Percentiles rank a stretch among this genome's conserved stretches.
Evolutionary conservation across 2,888 invertebrate species (phyloP).

Genomic region (Drosophila kanekoi): DNA sequence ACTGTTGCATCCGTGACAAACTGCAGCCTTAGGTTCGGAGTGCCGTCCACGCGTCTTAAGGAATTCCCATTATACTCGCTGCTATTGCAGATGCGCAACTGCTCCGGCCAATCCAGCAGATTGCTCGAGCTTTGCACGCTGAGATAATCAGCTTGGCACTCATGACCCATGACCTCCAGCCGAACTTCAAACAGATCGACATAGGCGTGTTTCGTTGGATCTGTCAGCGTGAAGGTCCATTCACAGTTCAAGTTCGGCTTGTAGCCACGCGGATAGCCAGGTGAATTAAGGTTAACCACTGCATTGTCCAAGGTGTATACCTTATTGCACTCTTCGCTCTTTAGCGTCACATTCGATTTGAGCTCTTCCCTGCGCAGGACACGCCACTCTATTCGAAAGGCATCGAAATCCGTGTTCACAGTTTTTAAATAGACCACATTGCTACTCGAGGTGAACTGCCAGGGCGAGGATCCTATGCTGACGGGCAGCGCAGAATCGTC

Average conservation of each 20-base stretch:
- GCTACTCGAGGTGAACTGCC: constrained; percentile 87
- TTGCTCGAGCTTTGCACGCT: constrained; percentile 87
- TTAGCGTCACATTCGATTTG: constrained; percentile 31
- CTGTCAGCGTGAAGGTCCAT: constrained; percentile 89
- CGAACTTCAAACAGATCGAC: constrained; percentile 87
- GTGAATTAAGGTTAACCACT: constrained; percentile 87
- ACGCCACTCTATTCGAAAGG: constrained; percentile 79
- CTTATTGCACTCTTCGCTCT: constrained; percentile 56
- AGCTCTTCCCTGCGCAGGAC: constrained; percentile 60
- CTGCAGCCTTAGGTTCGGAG: constrained; percentile 88
- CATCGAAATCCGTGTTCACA: constrained; percentile 67
- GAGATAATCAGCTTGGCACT: constrained; percentile 88
- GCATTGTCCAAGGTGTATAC: not conserved
- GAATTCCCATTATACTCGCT: constrained; percentile 81
- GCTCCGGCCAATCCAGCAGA: constrained; percentile 86
- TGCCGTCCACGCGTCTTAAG: constrained; percentile 82
- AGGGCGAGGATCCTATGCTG: constrained; percentile 65
- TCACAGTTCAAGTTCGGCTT: constrained; percentile 88
- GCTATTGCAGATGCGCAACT: constrained; percentile 86
- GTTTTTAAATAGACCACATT: constrained; percentile 88
- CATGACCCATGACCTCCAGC: constrained; percentile 86
- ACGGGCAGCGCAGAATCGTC: constrained; percentile 87
- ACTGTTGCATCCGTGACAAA: constrained; percentile 88
- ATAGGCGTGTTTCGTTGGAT: constrained; percentile 87
- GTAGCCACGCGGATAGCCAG: constrained; percentile 91